These are phyloP conservation scores for Acanthopagrus latus DNA, from an alignment of 2,797 vertebrate species.

Conservation along the genomic window DNA sequence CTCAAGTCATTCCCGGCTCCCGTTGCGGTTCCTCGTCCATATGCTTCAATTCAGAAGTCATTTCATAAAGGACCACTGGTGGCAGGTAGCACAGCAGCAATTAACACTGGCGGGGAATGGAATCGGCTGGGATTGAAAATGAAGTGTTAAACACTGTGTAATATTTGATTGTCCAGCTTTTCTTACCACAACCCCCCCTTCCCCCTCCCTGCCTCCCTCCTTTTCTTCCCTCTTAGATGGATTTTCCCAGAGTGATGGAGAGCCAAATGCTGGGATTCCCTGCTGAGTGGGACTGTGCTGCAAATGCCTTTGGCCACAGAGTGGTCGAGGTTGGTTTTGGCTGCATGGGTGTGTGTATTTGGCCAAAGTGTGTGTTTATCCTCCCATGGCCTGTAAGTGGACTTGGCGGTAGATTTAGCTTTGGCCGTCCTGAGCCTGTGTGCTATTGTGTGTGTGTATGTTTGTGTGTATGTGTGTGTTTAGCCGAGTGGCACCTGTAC, in stretches of 20 bases:
- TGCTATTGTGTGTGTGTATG: neutral
- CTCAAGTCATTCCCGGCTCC: conserved; percentile 75
- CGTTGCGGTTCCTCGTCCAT: conserved; percentile 72
- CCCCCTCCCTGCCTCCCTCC: neutral
- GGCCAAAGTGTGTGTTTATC: conserved; percentile 68
- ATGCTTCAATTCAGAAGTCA: conserved; percentile 79
- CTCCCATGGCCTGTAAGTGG: conserved; percentile 67
- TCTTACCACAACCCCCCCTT: conserved; percentile 22
- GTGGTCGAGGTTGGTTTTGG: conserved; percentile 67
- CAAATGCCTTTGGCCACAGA: conserved; percentile 66
- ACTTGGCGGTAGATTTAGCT: conserved; percentile 61
- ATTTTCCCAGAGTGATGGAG: conserved; percentile 66
- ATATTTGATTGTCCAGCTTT: conserved; percentile 79
- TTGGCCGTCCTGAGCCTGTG: conserved; percentile 35
- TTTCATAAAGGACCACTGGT: conserved; percentile 79
- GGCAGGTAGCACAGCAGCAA: conserved; percentile 78
- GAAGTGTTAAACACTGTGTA: conserved; percentile 78
- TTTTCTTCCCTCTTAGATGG: conserved; percentile 41
- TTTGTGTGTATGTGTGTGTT: conserved; percentile 31
- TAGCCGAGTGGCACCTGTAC: conserved; percentile 54
- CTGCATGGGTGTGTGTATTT: conserved; percentile 49
- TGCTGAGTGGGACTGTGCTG: conserved; percentile 56
- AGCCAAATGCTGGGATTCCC: conserved; percentile 69
- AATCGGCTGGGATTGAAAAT: conserved; percentile 74
- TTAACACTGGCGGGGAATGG: conserved; percentile 66